Conservation (phyloP, 2,888 invertebrate genomes). For the Drosophila cognata region DNA sequence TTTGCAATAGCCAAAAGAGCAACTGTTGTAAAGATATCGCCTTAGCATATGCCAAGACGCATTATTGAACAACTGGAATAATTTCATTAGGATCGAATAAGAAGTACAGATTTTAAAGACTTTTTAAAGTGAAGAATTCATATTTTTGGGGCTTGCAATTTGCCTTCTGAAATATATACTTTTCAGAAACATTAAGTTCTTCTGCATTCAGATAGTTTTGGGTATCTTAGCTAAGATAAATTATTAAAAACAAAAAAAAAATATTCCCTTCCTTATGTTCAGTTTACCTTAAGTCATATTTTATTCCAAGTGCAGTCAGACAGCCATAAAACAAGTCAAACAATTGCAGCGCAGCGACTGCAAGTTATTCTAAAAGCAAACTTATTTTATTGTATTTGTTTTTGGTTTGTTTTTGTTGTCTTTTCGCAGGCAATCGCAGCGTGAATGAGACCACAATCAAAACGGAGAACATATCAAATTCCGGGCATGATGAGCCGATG, state of each 20-base stretch:
- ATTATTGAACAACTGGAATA: background rate
- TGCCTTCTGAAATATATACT: background rate
- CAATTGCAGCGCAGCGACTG: conserved; percentile 1
- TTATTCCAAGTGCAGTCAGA: background rate
- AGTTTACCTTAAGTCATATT: background rate
- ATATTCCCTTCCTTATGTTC: background rate
- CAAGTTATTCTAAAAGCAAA: background rate
- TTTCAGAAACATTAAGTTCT: no score
- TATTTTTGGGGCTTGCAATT: background rate
- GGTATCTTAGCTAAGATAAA: background rate
- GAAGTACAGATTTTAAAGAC: background rate
- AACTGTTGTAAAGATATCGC: background rate
- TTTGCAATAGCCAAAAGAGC: background rate
- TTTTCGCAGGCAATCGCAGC: conserved; percentile 82
- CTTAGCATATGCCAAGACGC: background rate
- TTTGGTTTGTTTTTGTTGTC: background rate
- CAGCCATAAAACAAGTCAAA: conserved; percentile 21
- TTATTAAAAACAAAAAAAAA: background rate
- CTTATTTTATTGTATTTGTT: background rate
- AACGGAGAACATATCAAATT: conserved; percentile 89
- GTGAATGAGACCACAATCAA: conserved; percentile 88
- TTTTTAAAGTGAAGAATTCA: background rate
- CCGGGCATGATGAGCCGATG: conserved; percentile 89
- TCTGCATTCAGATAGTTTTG: no score
- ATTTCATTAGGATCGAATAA: background rate